These are phyloP conservation scores for Steatornis caripensis DNA, from an alignment of 2,113 vertebrate species.

Conservation along the genomic window DNA sequence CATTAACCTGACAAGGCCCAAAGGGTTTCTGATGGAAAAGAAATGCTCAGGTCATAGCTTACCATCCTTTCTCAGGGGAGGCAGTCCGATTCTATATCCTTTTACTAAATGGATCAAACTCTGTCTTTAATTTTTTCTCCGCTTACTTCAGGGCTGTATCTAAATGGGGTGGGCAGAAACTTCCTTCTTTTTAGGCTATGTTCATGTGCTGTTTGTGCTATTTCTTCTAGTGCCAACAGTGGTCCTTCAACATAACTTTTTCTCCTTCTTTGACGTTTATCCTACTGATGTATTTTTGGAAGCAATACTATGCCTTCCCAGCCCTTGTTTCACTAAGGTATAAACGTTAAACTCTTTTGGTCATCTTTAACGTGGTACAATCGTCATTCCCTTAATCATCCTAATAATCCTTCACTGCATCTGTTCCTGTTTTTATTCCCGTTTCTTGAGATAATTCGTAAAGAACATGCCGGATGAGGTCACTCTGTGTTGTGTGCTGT, in stretches of 20 bases:
- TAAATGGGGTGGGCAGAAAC: not conserved
- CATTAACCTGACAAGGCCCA: not conserved
- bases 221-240: not conserved
- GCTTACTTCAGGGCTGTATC: not conserved
- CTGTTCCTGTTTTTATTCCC: not conserved
- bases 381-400: not conserved
- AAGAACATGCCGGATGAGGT: not conserved
- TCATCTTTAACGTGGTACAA: not conserved
- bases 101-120: not conserved
- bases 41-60: not conserved
- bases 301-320: not conserved
- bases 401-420: not conserved
- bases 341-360: not conserved
- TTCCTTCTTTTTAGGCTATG: not conserved
- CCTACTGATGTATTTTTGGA: not conserved
- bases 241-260: not conserved
- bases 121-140: not conserved
- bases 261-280: not conserved
- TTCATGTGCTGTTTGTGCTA: not conserved
- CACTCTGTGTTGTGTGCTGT: not conserved
- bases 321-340: not conserved
- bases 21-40: not conserved
- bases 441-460: not conserved
- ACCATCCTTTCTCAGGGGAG: not conserved
- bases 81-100: not conserved